Conservation (phyloP, 1,140 invertebrate species). For the Cephus cinctus region DNA sequence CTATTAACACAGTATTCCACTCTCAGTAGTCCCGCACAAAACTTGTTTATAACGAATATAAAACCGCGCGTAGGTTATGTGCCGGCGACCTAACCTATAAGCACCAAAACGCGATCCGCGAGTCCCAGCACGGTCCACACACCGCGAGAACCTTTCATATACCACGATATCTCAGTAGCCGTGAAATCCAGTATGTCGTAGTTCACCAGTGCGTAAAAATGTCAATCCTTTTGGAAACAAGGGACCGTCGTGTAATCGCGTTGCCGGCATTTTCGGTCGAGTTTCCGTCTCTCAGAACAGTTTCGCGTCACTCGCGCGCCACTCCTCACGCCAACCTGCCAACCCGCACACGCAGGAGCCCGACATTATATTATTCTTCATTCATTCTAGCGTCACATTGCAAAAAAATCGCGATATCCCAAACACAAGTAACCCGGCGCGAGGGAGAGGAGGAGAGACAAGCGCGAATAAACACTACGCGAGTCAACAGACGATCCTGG, state of each 20-base stretch:
- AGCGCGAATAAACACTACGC: conserved; percentile 55
- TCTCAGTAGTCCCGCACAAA: not conserved
- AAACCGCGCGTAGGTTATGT: conserved; percentile 40
- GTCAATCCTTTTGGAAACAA: conserved; percentile 3
- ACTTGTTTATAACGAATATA: not conserved
- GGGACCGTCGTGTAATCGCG: conserved; percentile 20
- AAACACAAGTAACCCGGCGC: conserved; percentile 11
- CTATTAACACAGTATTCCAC: too few relatives aligned
- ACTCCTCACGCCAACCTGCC: conserved; percentile 14
- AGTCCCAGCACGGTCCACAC: not conserved
- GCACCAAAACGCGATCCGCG: conserved; percentile 18
- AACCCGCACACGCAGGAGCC: conserved; percentile 22
- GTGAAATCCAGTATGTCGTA: not conserved
- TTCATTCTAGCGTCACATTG: conserved; percentile 32
- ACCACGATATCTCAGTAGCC: not conserved
- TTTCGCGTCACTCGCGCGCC: conserved; percentile 15
- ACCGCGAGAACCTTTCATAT: not conserved
- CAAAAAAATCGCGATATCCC: conserved; percentile 5
- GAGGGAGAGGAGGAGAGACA: conserved; percentile 22
- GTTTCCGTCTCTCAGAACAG: conserved; percentile 15
- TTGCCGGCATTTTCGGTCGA: conserved; percentile 34
- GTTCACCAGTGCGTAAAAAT: not conserved
- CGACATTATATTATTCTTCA: conserved; percentile 26
- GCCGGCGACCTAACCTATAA: conserved; percentile 50
- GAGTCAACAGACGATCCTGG: conserved; percentile 44